A percentile compares a stretch with the other conserved stretches of the same genome.
phyloP scores from a whole-genome alignment of 2,888 invertebrate genomes.

The Drosophila pegasa region DNA sequence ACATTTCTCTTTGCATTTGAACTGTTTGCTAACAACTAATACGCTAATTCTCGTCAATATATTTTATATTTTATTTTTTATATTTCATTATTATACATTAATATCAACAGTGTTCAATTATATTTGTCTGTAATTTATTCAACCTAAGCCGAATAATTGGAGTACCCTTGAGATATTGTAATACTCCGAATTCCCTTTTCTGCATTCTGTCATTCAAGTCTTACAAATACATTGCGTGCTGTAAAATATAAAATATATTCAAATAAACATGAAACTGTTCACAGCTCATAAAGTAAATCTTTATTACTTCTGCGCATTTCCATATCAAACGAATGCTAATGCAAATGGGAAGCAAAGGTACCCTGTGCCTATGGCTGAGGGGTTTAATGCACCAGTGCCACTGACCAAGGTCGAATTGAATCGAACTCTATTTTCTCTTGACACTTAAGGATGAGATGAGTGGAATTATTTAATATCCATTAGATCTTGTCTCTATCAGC shows the following conservation, averaged over 20 bases:
- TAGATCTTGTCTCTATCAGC: neutral
- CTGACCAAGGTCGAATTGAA: constrained; percentile 34
- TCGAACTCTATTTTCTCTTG: constrained; percentile 27
- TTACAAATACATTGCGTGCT: neutral
- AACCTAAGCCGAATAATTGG: neutral
- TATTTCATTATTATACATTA: no score
- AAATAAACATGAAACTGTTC: constrained; percentile 4
- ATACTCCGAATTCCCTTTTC: neutral
- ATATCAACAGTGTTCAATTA: no score
- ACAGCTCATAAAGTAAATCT: neutral
- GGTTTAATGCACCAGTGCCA: constrained; percentile 22
- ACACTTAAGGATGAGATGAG: constrained; percentile 1
- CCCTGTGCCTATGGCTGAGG: constrained; percentile 5
- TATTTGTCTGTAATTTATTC: neutral
- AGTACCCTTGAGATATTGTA: neutral
- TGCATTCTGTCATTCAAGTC: neutral
- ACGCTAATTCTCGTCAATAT: neutral
- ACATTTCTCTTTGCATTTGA: neutral
- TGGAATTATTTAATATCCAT: constrained; percentile 9
- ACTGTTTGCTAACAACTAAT: neutral
- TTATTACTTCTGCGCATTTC: constrained; percentile 24
- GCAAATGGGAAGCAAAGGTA: constrained; percentile 11
- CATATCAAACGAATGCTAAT: constrained; percentile 50
- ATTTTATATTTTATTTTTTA: neutral
- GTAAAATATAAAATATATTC: constrained; percentile 5